Conservation (phyloP, 2,797 vertebrate species). For the Pampus argenteus region DNA sequence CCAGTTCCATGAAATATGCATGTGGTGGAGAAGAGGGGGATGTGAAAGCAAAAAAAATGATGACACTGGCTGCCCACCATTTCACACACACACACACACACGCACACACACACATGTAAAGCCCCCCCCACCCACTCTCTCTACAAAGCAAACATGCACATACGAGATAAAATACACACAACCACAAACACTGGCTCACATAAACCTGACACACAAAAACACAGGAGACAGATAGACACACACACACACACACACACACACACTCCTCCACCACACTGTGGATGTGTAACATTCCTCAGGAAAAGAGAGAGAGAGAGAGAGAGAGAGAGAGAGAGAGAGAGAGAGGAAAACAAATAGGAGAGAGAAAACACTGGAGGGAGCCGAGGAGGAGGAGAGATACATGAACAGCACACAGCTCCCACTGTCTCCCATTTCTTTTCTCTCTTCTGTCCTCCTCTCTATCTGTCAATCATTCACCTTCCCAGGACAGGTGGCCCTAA, state of each 20-base stretch:
- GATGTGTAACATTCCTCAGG: constrained; percentile 80
- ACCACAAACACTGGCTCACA: constrained; percentile 49
- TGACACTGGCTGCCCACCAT: constrained; percentile 59
- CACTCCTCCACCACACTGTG: constrained; percentile 49
- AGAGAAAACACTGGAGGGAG: constrained; percentile 56
- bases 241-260: constrained; percentile 31
- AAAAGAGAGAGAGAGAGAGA: constrained; percentile 29
- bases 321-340: constrained; percentile 9
- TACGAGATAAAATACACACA: constrained; percentile 50
- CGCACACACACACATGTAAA: constrained; percentile 1
- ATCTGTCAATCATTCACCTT: constrained; percentile 40
- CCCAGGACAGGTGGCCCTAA: constrained; percentile 35
- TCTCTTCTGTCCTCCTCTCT: constrained; percentile 21
- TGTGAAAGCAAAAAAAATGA: constrained; percentile 54
- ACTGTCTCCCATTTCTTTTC: constrained; percentile 9
- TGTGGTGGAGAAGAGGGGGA: constrained; percentile 52
- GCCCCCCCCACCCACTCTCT: constrained; percentile 12
- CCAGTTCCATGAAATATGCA: constrained; percentile 81
- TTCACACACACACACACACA: constrained; percentile 21
- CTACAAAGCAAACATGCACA: constrained; percentile 62
- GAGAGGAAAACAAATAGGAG: constrained; percentile 66
- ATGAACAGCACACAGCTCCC: constrained; percentile 41
- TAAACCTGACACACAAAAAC: constrained; percentile 38
- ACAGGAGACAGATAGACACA: constrained; percentile 18
- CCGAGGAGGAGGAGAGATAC: constrained; percentile 46